phyloP scores from a whole-genome alignment of 1,140 invertebrate genomes.

The Drosophila repleta region DNA sequence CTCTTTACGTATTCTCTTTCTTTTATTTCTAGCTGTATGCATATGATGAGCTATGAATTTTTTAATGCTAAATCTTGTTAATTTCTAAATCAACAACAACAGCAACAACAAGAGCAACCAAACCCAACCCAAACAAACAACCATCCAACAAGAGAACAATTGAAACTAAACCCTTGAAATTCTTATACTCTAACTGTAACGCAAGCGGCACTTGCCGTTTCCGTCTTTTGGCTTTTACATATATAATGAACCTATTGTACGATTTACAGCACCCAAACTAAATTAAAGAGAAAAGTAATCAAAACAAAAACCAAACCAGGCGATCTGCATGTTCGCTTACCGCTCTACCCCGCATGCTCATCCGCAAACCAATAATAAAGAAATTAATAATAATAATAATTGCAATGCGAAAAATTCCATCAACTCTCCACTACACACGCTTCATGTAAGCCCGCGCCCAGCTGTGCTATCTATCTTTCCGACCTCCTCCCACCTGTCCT shows the following conservation, averaged over 20 bases:
- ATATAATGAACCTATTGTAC: constrained; percentile 14
- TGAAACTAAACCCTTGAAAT: constrained; percentile 41
- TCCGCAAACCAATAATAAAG: constrained; percentile 9
- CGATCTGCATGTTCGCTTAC: constrained; percentile 36
- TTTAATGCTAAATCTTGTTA: constrained; percentile 71
- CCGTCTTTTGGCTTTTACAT: constrained; percentile 30
- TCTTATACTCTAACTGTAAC: constrained; percentile 65
- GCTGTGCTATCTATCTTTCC: constrained; percentile 23
- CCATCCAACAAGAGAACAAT: constrained; percentile 61
- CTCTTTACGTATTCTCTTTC: constrained; percentile 72
- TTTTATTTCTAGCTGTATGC: constrained; percentile 79
- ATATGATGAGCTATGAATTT: constrained; percentile 76
- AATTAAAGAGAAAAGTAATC: neutral
- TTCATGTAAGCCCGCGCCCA: constrained; percentile 30
- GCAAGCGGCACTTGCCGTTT: constrained; percentile 40
- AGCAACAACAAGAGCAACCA: constrained; percentile 22
- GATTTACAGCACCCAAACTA: constrained; percentile 8
- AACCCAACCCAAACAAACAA: constrained; percentile 43
- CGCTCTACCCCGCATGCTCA: constrained; percentile 28
- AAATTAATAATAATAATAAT: constrained; percentile 4
- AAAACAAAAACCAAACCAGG: neutral
- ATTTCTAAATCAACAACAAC: constrained; percentile 67
- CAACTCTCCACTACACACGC: neutral
- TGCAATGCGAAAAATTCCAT: neutral
- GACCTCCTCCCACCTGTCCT: neutral